Percentiles rank a stretch among this genome's conserved stretches.
phyloP scores from a whole-genome alignment of 2,797 vertebrate species.

The Onychomys leucogaster region DNA sequence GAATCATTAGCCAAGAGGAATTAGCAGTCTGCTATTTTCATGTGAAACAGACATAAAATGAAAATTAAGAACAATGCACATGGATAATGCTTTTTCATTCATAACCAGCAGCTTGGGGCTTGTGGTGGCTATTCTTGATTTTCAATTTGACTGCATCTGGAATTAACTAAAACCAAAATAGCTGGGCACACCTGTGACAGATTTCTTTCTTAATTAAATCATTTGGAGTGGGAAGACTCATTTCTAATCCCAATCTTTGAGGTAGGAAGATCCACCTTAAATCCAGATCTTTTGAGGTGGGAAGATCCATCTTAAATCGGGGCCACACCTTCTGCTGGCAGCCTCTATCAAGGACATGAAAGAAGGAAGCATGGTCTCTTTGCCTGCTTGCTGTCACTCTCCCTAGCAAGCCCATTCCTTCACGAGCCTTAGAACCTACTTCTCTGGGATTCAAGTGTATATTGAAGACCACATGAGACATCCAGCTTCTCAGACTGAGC shows the following conservation, averaged over 20 bases:
- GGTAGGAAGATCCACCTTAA: not conserved
- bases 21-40: constrained; percentile 85
- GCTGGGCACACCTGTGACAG: not conserved
- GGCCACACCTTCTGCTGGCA: not conserved
- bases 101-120: constrained; percentile 72
- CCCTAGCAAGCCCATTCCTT: too few species aligned
- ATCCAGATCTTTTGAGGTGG: not conserved
- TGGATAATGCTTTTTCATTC: constrained; percentile 83
- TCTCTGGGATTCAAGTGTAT: not conserved
- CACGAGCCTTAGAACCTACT: not conserved
- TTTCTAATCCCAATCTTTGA: not conserved
- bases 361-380: not conserved
- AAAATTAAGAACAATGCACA: constrained; percentile 80
- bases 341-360: too few species aligned
- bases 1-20: constrained; percentile 83
- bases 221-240: not conserved
- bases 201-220: not conserved
- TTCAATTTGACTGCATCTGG: not conserved
- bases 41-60: constrained; percentile 85
- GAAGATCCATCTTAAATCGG: not conserved
- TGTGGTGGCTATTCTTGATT: not conserved
- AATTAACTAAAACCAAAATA: not conserved
- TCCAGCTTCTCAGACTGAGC: not conserved
- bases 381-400: not conserved
- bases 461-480: not conserved